Evolutionary conservation across 2,888 invertebrate species (phyloP).

Genomic region (Aspidiotus rigidus): DNA sequence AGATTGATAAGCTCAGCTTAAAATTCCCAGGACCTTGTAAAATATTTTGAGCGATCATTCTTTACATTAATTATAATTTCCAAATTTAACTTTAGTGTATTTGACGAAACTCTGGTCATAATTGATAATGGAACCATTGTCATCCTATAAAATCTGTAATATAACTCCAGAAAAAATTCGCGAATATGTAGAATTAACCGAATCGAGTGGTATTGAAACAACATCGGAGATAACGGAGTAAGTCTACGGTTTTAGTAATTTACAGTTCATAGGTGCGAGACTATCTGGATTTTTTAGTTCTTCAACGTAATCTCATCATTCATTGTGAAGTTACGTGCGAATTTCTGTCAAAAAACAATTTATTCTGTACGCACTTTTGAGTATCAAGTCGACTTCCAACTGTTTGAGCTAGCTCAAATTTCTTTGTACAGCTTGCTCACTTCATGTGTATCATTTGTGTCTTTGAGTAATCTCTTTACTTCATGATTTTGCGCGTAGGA

Average conservation of each 20-base stretch:
- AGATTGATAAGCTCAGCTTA: too few species aligned
- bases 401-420: neutral
- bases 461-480: neutral
- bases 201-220: slow-evolving; percentile 18
- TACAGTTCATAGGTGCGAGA: too few species aligned
- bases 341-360: neutral
- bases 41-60: too few species aligned
- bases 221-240: slow-evolving; percentile 23
- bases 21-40: too few species aligned
- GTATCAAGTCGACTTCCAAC: neutral
- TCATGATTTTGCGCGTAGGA: slow-evolving; percentile 8
- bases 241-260: neutral
- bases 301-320: too few species aligned
- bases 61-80: too few species aligned
- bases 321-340: neutral
- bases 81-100: too few species aligned
- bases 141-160: slow-evolving; percentile 18
- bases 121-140: slow-evolving; percentile 26
- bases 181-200: slow-evolving; percentile 15
- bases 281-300: too few species aligned
- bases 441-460: neutral
- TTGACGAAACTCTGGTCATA: neutral
- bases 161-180: slow-evolving; percentile 14
- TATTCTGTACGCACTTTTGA: neutral
- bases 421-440: too few species aligned